phyloP scores from a whole-genome alignment of 2,888 invertebrate species.

The Synergus japonicus region DNA sequence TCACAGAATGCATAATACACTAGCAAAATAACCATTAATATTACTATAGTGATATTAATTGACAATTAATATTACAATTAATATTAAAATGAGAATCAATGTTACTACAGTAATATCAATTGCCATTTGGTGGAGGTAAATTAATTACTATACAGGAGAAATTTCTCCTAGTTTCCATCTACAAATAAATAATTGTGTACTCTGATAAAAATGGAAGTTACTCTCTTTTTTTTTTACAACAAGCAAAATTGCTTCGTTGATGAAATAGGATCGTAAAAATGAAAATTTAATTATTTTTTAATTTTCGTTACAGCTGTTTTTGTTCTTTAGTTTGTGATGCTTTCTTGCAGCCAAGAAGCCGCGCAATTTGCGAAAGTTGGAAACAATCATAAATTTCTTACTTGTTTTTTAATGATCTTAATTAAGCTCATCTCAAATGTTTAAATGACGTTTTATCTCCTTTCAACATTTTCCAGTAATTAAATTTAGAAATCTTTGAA shows the following conservation, averaged over 20 bases:
- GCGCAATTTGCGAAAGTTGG: neutral
- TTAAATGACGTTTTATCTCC: neutral
- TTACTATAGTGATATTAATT: too few species aligned
- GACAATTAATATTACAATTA: too few species aligned
- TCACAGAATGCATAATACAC: too few species aligned
- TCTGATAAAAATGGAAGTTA: neutral
- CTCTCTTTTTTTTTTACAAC: neutral
- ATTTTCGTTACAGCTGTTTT: constrained; percentile 2
- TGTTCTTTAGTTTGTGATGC: constrained; percentile 1
- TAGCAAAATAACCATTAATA: too few species aligned
- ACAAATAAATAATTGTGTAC: neutral
- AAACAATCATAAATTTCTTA: neutral
- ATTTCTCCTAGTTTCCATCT: neutral
- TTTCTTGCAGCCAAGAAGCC: neutral
- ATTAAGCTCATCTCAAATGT: neutral
- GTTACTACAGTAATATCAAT: too few species aligned
- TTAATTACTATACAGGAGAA: too few species aligned
- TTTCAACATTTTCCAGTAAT: neutral
- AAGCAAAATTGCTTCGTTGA: neutral
- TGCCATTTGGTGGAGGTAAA: too few species aligned
- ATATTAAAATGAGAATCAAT: too few species aligned
- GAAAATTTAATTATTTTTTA: neutral
- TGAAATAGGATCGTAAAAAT: neutral
- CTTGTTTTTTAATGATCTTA: neutral
- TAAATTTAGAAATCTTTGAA: neutral